These are phyloP conservation scores for Aphidius ervi DNA, from an alignment of 1,140 invertebrate genomes.

Conservation along the genomic window DNA sequence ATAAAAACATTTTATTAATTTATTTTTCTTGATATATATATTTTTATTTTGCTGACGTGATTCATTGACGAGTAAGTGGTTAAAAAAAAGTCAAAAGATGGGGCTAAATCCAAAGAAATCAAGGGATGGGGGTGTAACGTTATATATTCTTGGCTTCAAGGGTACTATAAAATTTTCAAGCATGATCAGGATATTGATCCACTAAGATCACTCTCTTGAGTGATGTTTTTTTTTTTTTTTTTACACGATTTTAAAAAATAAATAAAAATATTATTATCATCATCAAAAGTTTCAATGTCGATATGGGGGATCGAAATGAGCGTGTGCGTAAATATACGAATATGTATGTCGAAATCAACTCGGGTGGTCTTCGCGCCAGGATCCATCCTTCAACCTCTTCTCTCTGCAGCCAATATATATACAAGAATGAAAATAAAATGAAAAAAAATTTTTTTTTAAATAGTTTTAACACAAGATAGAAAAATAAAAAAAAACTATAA, in stretches of 20 bases:
- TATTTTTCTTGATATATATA: not conserved
- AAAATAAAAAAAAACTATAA: too few species aligned
- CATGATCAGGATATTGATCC: constrained; percentile 9
- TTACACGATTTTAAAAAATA: too few species aligned
- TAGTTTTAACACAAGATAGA: too few species aligned
- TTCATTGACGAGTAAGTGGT: not conserved
- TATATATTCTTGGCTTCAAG: constrained; percentile 8
- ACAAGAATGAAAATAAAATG: too few species aligned
- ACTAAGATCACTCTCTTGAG: not conserved
- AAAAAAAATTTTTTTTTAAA: too few species aligned
- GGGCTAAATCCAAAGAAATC: not conserved
- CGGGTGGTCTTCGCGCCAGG: constrained; percentile 19
- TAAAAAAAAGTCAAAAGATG: not conserved
- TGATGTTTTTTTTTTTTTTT: not conserved
- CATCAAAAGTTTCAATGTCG: constrained; percentile 5
- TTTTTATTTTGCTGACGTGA: not conserved
- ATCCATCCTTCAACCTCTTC: constrained; percentile 14
- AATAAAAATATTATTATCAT: too few species aligned
- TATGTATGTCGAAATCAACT: constrained; percentile 13
- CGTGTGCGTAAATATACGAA: not conserved
- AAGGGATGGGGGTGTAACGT: not conserved
- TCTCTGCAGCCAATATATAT: too few species aligned
- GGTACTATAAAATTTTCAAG: not conserved
- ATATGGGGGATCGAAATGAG: constrained; percentile 7
- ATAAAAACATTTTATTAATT: constrained; percentile 6